phyloP scores from a whole-genome alignment of 2,113 vertebrate genomes.

The Guaruba guarouba region DNA sequence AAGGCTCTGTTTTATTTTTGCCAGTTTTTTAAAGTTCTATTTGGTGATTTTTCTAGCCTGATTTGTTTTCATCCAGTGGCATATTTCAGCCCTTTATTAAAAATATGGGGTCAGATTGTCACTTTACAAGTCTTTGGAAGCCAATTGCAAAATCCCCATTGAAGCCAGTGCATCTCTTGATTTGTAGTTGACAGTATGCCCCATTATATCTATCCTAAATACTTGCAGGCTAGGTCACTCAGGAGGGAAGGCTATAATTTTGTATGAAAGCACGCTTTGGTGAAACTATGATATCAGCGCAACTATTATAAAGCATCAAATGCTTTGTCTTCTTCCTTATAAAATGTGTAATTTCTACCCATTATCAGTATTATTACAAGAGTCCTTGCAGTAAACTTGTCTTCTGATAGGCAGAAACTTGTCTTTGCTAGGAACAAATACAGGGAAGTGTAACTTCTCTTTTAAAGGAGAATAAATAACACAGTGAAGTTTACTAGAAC shows the following conservation, averaged over 20 bases:
- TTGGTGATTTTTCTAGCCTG: background rate
- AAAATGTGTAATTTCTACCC: constrained; percentile 61
- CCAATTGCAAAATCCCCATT: background rate
- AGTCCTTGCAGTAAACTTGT: constrained; percentile 45
- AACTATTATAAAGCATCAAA: constrained; percentile 45
- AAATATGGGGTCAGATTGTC: background rate
- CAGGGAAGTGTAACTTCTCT: constrained; percentile 32
- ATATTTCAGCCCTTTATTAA: background rate
- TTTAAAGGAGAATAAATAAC: constrained; percentile 67
- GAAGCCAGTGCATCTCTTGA: background rate
- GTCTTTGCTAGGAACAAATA: constrained; percentile 29
- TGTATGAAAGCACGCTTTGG: constrained; percentile 45
- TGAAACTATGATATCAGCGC: constrained; percentile 56
- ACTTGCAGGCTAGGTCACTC: constrained; percentile 52
- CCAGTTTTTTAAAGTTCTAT: background rate
- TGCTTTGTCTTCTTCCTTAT: constrained; percentile 46
- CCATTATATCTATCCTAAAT: constrained; percentile 23
- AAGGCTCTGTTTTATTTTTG: background rate
- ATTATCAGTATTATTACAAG: constrained; percentile 54
- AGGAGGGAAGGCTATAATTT: constrained; percentile 52
- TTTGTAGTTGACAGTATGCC: constrained; percentile 7
- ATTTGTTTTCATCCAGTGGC: background rate
- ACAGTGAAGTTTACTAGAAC: constrained; percentile 53
- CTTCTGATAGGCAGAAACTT: constrained; percentile 53
- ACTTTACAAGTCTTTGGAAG: background rate